Base-by-base conservation (phyloP, 2,797 vertebrate genomes). In the Sarcophilus harrisii region DNA sequence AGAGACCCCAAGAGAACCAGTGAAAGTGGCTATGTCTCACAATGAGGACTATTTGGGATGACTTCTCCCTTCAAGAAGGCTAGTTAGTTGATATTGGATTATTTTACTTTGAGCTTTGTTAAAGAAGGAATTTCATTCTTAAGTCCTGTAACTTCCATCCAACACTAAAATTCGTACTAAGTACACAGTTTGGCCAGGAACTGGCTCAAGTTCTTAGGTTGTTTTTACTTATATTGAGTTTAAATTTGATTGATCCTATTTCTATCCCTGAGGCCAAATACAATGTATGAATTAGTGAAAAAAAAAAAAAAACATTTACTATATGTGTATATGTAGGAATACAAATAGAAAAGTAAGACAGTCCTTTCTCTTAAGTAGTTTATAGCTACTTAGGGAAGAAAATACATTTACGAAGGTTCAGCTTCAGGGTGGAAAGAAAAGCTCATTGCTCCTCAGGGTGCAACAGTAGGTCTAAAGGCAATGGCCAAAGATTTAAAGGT, bases 1-100 rank as follows among this genome's bases (percentile, higher is more conserved):
- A 12, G n/a, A 0, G 3, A 57, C 81, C 0, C 0, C 0, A 2
- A 92, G n/a, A n/a, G 90, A 30, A 2, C 11, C 2, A 29, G 89
- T 28, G 38, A 87, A 87, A 87, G 38, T 49, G 73, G 38, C 38
- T 28, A 87, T 87, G 73, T 49, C 21, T 27, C 73, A 81, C 21
- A 81, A 11, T 49, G 73, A 58, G 16, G 0, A 3, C 13, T 13
- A 38, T 57, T 92, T 54, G 1, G 29, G 52, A 62, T 21, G 73
- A 5, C 0, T 0, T 57, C 60, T 91, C n/a, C 0, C 9, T 91
- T 91, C 66, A 4, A 59, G 81, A 92, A 58, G 29, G 52, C 12
- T 81, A 87, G 38, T 87, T 87, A 27, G 73, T 87, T 87, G 21
- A 27, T 87, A 28, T 4, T 87, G 73, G 73, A 87, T 87, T 87